Base-by-base conservation (phyloP, 2,888 invertebrate genomes). In the Agonopterix arenella region DNA sequence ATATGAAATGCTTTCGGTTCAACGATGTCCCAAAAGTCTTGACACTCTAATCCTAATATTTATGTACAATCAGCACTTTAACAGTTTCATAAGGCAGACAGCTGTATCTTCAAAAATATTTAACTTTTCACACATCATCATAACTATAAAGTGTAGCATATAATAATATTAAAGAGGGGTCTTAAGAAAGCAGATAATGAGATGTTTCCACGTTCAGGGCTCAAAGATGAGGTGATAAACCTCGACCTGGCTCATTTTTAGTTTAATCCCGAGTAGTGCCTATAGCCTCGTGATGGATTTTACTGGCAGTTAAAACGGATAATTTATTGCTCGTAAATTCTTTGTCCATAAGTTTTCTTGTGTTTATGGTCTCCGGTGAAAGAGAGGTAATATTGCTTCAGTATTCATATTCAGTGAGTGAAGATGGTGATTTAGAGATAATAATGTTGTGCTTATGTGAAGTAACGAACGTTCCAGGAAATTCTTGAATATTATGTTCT, bases 241-340 rank as follows among this genome's bases (percentile, higher is more conserved):
- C 46, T 44, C 40, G 28, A 28, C 13, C 45, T 18, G 46, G 48
- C 48, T 51, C 48, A 49, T 47, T 46, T 52, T 49, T 52, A 49
- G 49, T 46, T 52, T 52, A 47, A 46, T 49, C 41, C 28, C 38
- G 11, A 47, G 41, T 28, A 37, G 36, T 36, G 16, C 3, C 42
- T 1, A 41, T 28, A 5, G 41, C 18, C 11, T 10, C 42, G 28
- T 52, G 52, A 52, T 52, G 49, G 44, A 53, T 48, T 53, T 50
- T 53, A 53, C 46, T 45, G 50, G 41, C 52, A 52, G 45, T 53
- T 53, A 53, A 53, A 48, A 41, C 48, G 46, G 42, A 53, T 53
- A 53, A 53, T 48, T 53, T 53, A 53, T 48, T 3, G 52, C 48
- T 45, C 47, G 45, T 53, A 53, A 53, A 50, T 45, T 46, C 46